A percentile compares a stretch with the other conserved stretches of the same genome.
phyloP scores from a whole-genome alignment of 2,888 invertebrate species.

The Drosophila austrosaltans region DNA sequence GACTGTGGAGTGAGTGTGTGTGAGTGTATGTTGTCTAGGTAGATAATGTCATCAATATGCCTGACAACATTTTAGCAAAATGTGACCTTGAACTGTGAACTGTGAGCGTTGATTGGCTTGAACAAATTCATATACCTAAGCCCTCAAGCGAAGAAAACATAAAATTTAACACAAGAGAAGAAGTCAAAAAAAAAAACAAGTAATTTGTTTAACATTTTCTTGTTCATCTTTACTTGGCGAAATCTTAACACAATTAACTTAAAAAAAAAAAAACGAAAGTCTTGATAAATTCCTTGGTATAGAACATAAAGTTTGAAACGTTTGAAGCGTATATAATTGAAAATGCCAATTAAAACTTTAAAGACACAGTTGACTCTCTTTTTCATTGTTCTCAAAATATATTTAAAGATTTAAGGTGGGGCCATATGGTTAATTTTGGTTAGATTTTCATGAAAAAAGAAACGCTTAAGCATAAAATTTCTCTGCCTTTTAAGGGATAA shows the following conservation, averaged over 20 bases:
- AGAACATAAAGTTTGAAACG: not conserved
- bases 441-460: too few species aligned
- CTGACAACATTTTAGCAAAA: slow-evolving; percentile 27
- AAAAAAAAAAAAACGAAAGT: too few species aligned
- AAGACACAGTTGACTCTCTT: not conserved
- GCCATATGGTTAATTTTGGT: too few species aligned
- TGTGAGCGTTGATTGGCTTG: not conserved
- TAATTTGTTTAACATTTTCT: too few species aligned
- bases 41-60: slow-evolving; percentile 59
- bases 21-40: slow-evolving; percentile 19
- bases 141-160: not conserved
- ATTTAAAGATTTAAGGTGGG: too few species aligned
- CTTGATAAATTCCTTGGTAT: not conserved
- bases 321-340: not conserved
- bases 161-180: not conserved
- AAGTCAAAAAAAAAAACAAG: not conserved
- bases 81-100: slow-evolving; percentile 41
- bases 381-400: too few species aligned
- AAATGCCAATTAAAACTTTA: not conserved
- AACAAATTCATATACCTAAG: not conserved
- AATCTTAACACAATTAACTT: too few species aligned
- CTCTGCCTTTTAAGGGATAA: too few species aligned
- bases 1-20: slow-evolving; percentile 23
- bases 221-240: too few species aligned
- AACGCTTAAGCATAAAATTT: too few species aligned